phyloP scores from a whole-genome alignment of 2,113 vertebrate genomes.

The Aptenodytes patagonicus region DNA sequence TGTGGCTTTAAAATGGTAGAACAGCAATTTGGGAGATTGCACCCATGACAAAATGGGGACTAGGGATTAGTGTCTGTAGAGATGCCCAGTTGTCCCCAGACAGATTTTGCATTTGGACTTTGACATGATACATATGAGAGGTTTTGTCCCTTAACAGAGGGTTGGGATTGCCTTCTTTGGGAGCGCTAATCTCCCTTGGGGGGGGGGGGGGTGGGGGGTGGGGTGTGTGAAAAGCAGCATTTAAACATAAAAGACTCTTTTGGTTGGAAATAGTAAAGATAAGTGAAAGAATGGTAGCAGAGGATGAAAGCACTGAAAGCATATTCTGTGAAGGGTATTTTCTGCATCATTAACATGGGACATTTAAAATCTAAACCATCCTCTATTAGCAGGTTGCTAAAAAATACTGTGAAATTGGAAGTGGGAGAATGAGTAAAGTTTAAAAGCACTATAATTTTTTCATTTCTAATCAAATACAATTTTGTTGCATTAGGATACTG shows the following conservation, averaged over 20 bases:
- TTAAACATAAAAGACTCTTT: not conserved
- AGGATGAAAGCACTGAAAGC: not conserved
- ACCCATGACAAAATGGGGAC: not conserved
- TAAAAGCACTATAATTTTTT: not conserved
- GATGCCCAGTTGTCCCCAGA: not conserved
- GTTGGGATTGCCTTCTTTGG: not conserved
- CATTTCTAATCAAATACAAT: not conserved
- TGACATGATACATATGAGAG: not conserved
- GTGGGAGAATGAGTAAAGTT: not conserved
- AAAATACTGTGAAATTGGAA: not conserved
- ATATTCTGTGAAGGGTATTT: not conserved
- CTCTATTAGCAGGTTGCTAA: not conserved
- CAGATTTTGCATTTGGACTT: not conserved
- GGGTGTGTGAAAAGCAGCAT: not conserved
- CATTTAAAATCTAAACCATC: not conserved
- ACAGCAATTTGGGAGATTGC: not conserved
- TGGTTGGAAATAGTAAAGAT: not conserved
- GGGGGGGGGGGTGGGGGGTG: too few species aligned
- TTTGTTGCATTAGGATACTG: not conserved
- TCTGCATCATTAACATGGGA: not conserved
- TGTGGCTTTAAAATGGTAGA: conserved; percentile 56
- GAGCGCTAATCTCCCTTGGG: not conserved
- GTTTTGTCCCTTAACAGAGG: not conserved
- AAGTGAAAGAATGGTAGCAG: not conserved
- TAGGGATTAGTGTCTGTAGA: not conserved